Evolutionary conservation across 2,113 vertebrate species (phyloP).

Genomic region (Corynorhinus townsendii): DNA sequence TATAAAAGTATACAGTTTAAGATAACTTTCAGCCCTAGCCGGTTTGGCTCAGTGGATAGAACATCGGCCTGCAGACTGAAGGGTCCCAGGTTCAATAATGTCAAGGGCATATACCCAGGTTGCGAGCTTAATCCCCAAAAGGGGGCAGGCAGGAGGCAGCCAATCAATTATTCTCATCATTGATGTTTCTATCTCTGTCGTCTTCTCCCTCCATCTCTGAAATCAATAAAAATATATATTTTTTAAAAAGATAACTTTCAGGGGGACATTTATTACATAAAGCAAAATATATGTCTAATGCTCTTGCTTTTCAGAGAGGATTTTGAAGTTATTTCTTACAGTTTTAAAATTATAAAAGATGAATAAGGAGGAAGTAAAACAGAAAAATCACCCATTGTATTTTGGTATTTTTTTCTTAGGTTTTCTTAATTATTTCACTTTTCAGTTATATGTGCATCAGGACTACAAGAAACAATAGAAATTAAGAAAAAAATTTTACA

Average conservation of each 20-base stretch:
- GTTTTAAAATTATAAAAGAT: background rate
- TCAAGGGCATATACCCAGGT: no score
- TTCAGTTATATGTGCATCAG: background rate
- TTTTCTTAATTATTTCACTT: constrained; percentile 20
- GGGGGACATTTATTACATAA: background rate
- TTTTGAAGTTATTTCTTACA: background rate
- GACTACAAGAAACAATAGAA: constrained; percentile 5
- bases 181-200: no score
- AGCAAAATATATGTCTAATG: background rate
- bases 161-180: no score
- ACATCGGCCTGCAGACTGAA: no score
- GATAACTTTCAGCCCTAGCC: background rate
- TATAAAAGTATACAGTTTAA: background rate
- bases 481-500: background rate
- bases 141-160: no score
- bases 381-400: background rate
- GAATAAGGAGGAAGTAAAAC: background rate
- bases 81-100: no score
- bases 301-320: background rate
- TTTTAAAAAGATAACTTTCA: background rate
- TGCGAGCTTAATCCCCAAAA: no score
- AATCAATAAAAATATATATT: no score
- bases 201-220: no score
- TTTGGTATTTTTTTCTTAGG: background rate
- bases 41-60: no score